Evolutionary conservation across 2,797 vertebrate genomes (phyloP).

Genomic region (Sphenopsis melanotis): DNA sequence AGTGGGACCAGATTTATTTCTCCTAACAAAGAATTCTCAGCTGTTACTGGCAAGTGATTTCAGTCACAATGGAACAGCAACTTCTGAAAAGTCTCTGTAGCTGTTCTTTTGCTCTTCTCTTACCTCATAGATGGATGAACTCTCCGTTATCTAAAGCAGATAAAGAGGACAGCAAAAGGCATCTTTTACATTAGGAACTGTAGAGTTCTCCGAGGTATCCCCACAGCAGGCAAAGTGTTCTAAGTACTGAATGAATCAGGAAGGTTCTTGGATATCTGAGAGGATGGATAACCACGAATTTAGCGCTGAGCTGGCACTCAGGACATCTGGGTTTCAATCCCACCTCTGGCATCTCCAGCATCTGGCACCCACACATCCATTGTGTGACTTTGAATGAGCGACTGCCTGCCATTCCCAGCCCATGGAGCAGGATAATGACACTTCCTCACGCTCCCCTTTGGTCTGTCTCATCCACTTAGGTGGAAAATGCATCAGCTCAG

Average conservation of each 20-base stretch:
- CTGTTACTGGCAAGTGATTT: not conserved
- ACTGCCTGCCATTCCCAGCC: not conserved
- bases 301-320: not conserved
- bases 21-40: not conserved
- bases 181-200: not conserved
- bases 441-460: not conserved
- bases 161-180: not conserved
- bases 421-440: not conserved
- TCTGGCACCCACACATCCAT: not conserved
- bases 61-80: not conserved
- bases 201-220: not conserved
- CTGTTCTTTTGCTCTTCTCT: not conserved
- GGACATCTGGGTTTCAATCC: slow-evolving; percentile 16
- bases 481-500: not conserved
- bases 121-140: not conserved
- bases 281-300: not conserved
- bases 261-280: not conserved
- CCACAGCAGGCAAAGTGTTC: not conserved
- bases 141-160: not conserved
- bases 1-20: not conserved
- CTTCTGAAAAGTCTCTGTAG: not conserved
- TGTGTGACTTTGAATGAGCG: not conserved
- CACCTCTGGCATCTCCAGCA: not conserved
- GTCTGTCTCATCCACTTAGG: not conserved
- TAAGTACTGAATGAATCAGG: not conserved